phyloP scores from a whole-genome alignment of 2,113 vertebrate species.

The Melanerpes formicivorus region DNA sequence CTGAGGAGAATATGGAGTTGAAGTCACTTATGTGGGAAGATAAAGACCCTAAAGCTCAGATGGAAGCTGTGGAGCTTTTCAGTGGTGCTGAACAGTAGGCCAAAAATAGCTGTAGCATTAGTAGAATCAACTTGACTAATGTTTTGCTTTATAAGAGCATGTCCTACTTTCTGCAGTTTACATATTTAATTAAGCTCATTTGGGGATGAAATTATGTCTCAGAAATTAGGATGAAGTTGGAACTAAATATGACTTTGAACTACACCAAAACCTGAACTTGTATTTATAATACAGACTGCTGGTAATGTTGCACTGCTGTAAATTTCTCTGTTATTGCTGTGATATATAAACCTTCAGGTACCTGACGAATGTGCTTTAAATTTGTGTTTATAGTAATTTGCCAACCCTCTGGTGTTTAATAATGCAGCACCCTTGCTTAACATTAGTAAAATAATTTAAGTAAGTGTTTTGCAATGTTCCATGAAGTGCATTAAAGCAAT shows the following conservation, averaged over 20 bases:
- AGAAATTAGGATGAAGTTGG: not conserved
- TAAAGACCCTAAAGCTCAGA: not conserved
- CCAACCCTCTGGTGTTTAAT: constrained; percentile 61
- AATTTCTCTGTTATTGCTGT: not conserved
- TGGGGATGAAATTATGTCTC: not conserved
- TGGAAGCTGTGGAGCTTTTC: not conserved
- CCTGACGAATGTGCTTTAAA: constrained; percentile 41
- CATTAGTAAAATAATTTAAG: constrained; percentile 66
- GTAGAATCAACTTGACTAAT: not conserved
- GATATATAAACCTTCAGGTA: constrained; percentile 32
- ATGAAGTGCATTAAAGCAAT: constrained; percentile 70
- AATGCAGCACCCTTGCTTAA: constrained; percentile 62
- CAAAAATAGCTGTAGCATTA: not conserved
- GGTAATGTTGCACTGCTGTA: not conserved
- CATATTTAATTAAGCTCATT: constrained; percentile 9
- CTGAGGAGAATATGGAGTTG: not conserved
- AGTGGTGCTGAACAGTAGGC: not conserved
- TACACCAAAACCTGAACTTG: not conserved
- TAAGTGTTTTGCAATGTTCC: constrained; percentile 64
- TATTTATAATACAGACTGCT: not conserved
- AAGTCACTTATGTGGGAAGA: not conserved
- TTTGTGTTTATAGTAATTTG: constrained; percentile 38
- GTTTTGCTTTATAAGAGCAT: not conserved
- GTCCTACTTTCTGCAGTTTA: not conserved
- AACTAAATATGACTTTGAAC: not conserved